A percentile compares a stretch with the other conserved stretches of the same genome.
Conservation (phyloP, 92 coral and sea anemone species). For the Phymanthus crucifer region DNA sequence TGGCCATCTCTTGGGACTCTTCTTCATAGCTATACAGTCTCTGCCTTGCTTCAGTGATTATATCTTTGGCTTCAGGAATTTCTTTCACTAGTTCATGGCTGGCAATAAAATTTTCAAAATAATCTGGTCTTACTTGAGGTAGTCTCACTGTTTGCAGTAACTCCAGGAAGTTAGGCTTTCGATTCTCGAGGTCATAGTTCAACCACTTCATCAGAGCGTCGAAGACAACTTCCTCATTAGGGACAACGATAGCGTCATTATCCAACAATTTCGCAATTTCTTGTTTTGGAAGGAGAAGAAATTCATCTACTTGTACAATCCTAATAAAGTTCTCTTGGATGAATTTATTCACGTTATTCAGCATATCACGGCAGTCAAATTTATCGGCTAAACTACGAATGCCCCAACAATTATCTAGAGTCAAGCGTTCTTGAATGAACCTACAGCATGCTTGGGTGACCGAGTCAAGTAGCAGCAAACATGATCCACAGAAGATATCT, state of each 20-base stretch:
- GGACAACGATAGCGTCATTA: conserved; percentile 78
- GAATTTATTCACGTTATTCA: conserved; percentile 72
- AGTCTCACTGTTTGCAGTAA: conserved; percentile 77
- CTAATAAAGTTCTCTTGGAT: conserved; percentile 84
- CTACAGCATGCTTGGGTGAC: conserved; percentile 85
- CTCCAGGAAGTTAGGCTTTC: conserved; percentile 57
- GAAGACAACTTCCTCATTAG: conserved; percentile 83
- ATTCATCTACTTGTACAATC: conserved; percentile 76
- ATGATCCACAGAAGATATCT: conserved; percentile 87
- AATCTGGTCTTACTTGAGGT: conserved; percentile 69
- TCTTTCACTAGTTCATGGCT: conserved; percentile 57
- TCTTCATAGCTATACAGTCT: conserved; percentile 27
- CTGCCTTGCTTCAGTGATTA: conserved; percentile 64
- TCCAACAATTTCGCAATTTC: conserved; percentile 66
- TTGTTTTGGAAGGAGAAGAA: conserved; percentile 68
- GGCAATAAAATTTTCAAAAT: conserved; percentile 64
- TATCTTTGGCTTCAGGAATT: conserved; percentile 52
- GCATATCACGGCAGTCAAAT: conserved; percentile 70
- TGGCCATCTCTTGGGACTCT: background rate
- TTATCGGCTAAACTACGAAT: conserved; percentile 86
- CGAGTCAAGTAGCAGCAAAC: conserved; percentile 74
- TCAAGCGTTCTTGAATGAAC: conserved; percentile 88
- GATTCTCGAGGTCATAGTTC: conserved; percentile 52
- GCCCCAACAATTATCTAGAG: conserved; percentile 91
- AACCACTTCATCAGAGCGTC: conserved; percentile 82